Evolutionary conservation across 2,888 invertebrate species (phyloP), one percentile per base, ranked within the genome.

Genomic region (Phalera bucephala): DNA sequence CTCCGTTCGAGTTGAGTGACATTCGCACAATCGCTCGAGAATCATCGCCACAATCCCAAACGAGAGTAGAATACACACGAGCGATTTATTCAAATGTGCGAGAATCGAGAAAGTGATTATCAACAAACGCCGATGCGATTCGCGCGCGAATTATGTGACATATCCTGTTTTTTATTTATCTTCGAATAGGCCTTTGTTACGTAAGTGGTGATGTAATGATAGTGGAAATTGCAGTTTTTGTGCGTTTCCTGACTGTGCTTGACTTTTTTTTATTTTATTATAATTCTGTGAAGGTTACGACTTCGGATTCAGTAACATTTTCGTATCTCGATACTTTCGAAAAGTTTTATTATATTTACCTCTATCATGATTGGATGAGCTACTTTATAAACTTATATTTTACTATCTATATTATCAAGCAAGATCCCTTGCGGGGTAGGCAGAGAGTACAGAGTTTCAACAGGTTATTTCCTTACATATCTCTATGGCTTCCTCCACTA

Each of bases 51-150:
- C 53, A 52, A 66, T 58, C 52, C 33, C 39, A 49, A 38, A 69
- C 68, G 69, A 55, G 38, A 29, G 36, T 46, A 53, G 78, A 72
- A 78, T 79, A 41, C 49, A 53, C 69, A 81, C 57, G 65, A 68
- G 64, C 38, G 48, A 61, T 69, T 78, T 76, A 80, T 81, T 79
- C 55, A 78, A 79, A 80, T 80, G 54, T 30, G 41, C 49, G 45
- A 52, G 55, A 63, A 52, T 59, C 66, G 77, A 67, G 80, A 82
- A 80, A 81, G 79, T 77, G 69, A 73, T 72, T 68, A 72, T 53
- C 40, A 46, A 52, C 45, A 45, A 31, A 52, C 33, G 29, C 17
- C 32, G 28, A 41, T 45, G 60, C 45, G 49, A 33, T 51, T 56
- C 49, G 45, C 49, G 46, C 46, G 25, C 44, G 44, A 46, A 43